phyloP scores from a whole-genome alignment of 2,888 invertebrate genomes.

The Caenorhabditis virilis region DNA sequence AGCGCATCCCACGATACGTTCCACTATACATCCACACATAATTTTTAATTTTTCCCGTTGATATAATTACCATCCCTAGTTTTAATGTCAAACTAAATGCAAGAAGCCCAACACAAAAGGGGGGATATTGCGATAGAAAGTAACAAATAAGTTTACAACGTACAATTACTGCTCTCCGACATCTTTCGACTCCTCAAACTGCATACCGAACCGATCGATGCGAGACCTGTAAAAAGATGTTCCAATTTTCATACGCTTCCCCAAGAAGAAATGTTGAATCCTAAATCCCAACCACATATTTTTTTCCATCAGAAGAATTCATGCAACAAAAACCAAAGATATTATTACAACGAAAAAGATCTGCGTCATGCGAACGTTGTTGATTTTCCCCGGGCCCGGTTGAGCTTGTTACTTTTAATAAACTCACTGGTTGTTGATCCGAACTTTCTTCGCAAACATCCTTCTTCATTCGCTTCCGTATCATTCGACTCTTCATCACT shows the following conservation, averaged over 20 bases:
- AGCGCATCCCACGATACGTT: too few species aligned
- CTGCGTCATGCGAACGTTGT: too few species aligned
- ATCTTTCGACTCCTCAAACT: slow-evolving; percentile 34
- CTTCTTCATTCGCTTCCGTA: slow-evolving; percentile 15
- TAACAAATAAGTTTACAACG: slow-evolving; percentile 22
- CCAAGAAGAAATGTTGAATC: too few species aligned
- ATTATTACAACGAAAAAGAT: too few species aligned
- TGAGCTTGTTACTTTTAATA: too few species aligned
- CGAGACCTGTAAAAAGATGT: slow-evolving; percentile 39
- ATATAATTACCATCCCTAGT: too few species aligned
- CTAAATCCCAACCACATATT: too few species aligned
- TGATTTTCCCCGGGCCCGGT: too few species aligned
- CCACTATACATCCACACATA: too few species aligned
- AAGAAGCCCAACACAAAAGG: slow-evolving; percentile 4
- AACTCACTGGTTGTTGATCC: slow-evolving; percentile 35
- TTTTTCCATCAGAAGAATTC: too few species aligned
- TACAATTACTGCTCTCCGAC: slow-evolving; percentile 45
- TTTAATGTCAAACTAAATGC: background rate
- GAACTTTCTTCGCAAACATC: slow-evolving; percentile 27
- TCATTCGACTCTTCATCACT: slow-evolving; percentile 5
- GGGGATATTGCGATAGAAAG: slow-evolving; percentile 8
- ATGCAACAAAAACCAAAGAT: too few species aligned
- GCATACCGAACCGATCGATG: slow-evolving; percentile 44
- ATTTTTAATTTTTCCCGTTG: too few species aligned
- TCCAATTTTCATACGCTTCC: background rate